Percentiles rank a stretch among this genome's conserved stretches.
These are phyloP conservation scores for Nasalis larvatus DNA, from an alignment of 2,113 vertebrate species.

Conservation along the genomic window DNA sequence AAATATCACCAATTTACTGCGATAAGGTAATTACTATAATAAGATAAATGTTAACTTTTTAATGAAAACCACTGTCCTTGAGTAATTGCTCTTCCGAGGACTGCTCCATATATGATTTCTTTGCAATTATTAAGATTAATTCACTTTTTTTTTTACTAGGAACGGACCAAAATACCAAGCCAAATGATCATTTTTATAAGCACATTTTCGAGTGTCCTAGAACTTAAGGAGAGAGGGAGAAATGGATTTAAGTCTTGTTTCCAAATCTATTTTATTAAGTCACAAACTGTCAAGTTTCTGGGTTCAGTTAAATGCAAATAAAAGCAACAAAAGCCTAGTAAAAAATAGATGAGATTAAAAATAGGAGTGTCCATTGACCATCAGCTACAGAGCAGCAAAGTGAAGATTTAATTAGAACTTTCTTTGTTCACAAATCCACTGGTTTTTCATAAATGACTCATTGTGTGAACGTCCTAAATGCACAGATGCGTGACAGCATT, in stretches of 20 bases:
- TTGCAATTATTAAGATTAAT: slow-evolving; percentile 82
- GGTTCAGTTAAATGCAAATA: slow-evolving; percentile 32
- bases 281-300: background rate
- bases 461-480: background rate
- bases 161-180: slow-evolving; percentile 76
- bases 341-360: slow-evolving; percentile 2
- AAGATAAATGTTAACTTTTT: slow-evolving; percentile 82
- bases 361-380: slow-evolving; percentile 23
- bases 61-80: slow-evolving; percentile 79
- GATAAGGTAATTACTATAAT: slow-evolving; percentile 78
- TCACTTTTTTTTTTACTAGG: slow-evolving; percentile 76
- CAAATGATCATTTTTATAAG: slow-evolving; percentile 77
- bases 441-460: slow-evolving; percentile 6
- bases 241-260: slow-evolving; percentile 39
- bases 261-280: slow-evolving; percentile 37
- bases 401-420: slow-evolving; percentile 58
- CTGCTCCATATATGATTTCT: slow-evolving; percentile 77
- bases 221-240: slow-evolving; percentile 35
- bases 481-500: background rate
- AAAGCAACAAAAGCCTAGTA: background rate
- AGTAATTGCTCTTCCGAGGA: slow-evolving; percentile 76
- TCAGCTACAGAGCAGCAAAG: background rate
- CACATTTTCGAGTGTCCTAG: slow-evolving; percentile 60
- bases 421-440: slow-evolving; percentile 43
- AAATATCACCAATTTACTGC: slow-evolving; percentile 77